phyloP scores from a whole-genome alignment of 1,140 invertebrate species.

The Brachionus rotundiformis region DNA sequence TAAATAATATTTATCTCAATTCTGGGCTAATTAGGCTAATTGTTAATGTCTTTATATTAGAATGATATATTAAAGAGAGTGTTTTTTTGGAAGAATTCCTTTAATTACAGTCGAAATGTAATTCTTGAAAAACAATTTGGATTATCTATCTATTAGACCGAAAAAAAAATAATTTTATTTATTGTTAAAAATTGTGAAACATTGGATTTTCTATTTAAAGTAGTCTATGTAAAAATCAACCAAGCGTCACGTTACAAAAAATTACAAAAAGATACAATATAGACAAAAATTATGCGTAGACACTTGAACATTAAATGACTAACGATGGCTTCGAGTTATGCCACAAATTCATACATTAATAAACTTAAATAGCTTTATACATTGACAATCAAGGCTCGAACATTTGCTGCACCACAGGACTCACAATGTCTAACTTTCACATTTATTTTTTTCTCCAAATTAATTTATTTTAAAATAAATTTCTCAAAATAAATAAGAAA shows the following conservation, averaged over 20 bases:
- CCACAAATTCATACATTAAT: slow-evolving; percentile 32
- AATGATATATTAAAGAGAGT: neutral
- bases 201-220: neutral
- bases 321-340: slow-evolving; percentile 30
- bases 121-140: neutral
- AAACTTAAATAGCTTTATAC: slow-evolving; percentile 3
- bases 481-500: too few relatives aligned
- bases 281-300: slow-evolving; percentile 47
- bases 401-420: neutral
- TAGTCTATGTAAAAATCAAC: neutral
- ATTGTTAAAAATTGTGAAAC: neutral
- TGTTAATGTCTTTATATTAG: slow-evolving; percentile 35
- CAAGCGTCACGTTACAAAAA: slow-evolving; percentile 34
- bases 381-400: neutral
- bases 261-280: slow-evolving; percentile 41
- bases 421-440: neutral
- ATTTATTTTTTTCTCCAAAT: neutral
- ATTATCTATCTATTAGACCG: neutral
- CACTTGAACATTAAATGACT: slow-evolving; percentile 22
- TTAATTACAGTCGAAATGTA: neutral
- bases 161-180: neutral
- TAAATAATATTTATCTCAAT: neutral
- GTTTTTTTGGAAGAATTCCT: neutral
- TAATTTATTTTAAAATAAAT: neutral
- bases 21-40: slow-evolving; percentile 43